Evolutionary conservation across 2,113 vertebrate species (phyloP).

Genomic region (pig (Sus scrofa)): T2T-Sscrofa CM000830.6:17913001-17913500

Average conservation of each 20-base stretch:
- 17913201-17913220: constrained; percentile 50
- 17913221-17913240: constrained; percentile 41
- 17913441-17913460: background rate
- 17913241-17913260: no score
- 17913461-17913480: constrained; percentile 55
- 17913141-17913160: constrained; percentile 40
- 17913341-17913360: no score
- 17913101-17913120: constrained; percentile 42
- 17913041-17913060: background rate
- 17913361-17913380: no score
- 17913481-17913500: constrained; percentile 1
- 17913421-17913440: background rate
- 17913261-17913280: no score
- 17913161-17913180: constrained; percentile 43
- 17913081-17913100: constrained; percentile 49
- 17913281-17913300: no score
- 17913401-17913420: background rate
- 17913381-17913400: no score
- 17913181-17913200: constrained; percentile 40
- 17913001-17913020: constrained; percentile 39
- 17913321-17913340: no score
- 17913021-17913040: constrained; percentile 29
- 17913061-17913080: constrained; percentile 59
- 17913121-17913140: background rate
- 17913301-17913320: no score